These are phyloP conservation scores for Heterodera filipjevi DNA, from an alignment of 2,888 invertebrate genomes.

Conservation along the genomic window DNA sequence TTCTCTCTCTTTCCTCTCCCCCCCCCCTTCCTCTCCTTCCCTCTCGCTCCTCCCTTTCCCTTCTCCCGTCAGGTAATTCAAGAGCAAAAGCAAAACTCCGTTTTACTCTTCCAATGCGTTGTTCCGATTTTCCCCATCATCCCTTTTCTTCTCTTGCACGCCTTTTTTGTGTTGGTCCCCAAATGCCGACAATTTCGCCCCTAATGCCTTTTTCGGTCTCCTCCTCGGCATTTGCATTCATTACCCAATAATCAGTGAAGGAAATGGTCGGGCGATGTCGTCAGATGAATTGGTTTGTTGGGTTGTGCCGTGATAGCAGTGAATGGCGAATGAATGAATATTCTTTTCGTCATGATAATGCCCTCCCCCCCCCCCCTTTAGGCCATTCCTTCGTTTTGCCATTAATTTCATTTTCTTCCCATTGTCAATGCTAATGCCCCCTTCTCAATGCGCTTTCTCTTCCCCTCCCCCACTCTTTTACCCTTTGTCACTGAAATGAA, in stretches of 20 bases:
- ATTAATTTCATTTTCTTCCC: neutral
- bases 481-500: too few relatives aligned
- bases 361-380: neutral
- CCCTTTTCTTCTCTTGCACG: neutral
- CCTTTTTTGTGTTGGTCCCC: neutral
- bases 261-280: neutral
- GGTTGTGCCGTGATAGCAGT: neutral
- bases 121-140: neutral
- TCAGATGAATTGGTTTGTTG: neutral
- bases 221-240: neutral
- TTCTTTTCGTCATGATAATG: neutral
- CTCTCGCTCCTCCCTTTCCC: too few relatives aligned
- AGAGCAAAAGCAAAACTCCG: too few relatives aligned
- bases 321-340: conserved; percentile 14
- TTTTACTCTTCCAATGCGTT: neutral
- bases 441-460: too few relatives aligned
- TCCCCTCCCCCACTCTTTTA: too few relatives aligned
- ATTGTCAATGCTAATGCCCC: neutral
- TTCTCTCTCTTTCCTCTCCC: neutral
- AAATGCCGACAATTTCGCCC: neutral
- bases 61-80: neutral
- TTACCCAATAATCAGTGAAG: neutral
- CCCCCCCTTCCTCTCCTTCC: neutral
- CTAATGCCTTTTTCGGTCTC: neutral
- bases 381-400: neutral